Evolutionary conservation across 2,888 invertebrate species (phyloP).

Genomic region (Hololepta plana): DNA sequence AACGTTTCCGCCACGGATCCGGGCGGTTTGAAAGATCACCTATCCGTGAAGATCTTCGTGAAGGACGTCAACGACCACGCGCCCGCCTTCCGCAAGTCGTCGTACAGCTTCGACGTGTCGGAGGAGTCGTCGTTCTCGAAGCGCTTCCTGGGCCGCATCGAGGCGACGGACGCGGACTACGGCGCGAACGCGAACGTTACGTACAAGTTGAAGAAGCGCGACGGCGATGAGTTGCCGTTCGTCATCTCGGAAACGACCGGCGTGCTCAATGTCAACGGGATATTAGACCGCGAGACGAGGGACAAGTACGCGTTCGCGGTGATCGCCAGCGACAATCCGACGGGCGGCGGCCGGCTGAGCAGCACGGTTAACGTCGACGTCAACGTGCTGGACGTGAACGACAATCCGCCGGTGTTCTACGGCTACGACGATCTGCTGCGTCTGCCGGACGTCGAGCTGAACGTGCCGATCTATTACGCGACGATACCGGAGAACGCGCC

Average conservation of each 20-base stretch:
- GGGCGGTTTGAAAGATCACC: conserved; percentile 51
- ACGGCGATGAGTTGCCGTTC: conserved; percentile 38
- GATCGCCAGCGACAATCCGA: conserved; percentile 55
- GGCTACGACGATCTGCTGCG: conserved; percentile 48
- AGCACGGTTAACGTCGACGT: conserved; percentile 64
- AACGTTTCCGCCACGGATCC: conserved; percentile 61
- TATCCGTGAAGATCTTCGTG: conserved; percentile 52
- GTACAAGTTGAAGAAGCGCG: conserved; percentile 39
- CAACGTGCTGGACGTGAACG: conserved; percentile 66
- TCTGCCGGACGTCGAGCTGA: conserved; percentile 26
- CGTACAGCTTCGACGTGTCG: conserved; percentile 68
- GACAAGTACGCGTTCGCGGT: conserved; percentile 54
- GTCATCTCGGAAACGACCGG: conserved; percentile 50
- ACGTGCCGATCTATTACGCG: conserved; percentile 58
- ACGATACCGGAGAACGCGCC: conserved; percentile 57
- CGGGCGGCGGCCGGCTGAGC: conserved; percentile 32
- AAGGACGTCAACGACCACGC: conserved; percentile 71
- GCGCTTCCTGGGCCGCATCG: conserved; percentile 53
- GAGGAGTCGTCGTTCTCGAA: conserved; percentile 60
- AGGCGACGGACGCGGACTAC: conserved; percentile 63
- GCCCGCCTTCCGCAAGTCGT: conserved; percentile 64
- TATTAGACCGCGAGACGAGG: conserved; percentile 56
- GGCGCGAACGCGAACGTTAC: conserved; percentile 63
- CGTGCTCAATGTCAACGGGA: conserved; percentile 51
- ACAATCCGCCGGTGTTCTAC: conserved; percentile 64